Percentiles rank a stretch among this genome's conserved stretches.
These are phyloP conservation scores for Pseudomyrmex cubaensis DNA, from an alignment of 1,140 invertebrate genomes.

Conservation along the genomic window DNA sequence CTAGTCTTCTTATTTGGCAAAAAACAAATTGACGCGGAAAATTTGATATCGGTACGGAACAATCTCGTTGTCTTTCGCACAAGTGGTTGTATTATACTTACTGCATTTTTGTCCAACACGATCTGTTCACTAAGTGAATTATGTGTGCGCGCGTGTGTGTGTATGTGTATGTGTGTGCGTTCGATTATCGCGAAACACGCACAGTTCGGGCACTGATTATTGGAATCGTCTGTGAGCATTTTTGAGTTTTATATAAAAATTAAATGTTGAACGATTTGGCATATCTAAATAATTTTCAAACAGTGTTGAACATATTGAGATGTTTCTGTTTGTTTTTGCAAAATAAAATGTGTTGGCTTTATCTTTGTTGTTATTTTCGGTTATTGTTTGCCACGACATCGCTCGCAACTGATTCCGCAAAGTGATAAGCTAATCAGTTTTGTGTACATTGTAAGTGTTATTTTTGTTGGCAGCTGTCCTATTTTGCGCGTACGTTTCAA, in stretches of 20 bases:
- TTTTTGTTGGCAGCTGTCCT: slow-evolving; percentile 74
- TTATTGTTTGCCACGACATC: slow-evolving; percentile 21
- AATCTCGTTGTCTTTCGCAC: slow-evolving; percentile 44
- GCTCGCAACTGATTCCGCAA: slow-evolving; percentile 60
- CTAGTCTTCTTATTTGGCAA: slow-evolving; percentile 41
- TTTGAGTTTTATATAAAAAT: slow-evolving; percentile 27
- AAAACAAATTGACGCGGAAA: neutral
- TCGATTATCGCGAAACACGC: slow-evolving; percentile 16
- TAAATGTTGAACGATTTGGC: slow-evolving; percentile 33
- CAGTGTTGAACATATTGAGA: slow-evolving; percentile 33
- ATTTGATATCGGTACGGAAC: slow-evolving; percentile 45
- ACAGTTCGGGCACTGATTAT: slow-evolving; percentile 28
- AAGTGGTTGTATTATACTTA: slow-evolving; percentile 58
- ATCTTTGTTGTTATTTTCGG: slow-evolving; percentile 39
- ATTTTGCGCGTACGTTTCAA: slow-evolving; percentile 55
- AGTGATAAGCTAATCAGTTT: slow-evolving; percentile 70
- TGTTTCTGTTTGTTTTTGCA: slow-evolving; percentile 23
- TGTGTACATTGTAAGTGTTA: slow-evolving; percentile 70
- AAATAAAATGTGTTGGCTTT: slow-evolving; percentile 21
- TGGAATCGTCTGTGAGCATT: slow-evolving; percentile 54
- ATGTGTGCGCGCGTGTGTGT: neutral
- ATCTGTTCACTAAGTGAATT: slow-evolving; percentile 47
- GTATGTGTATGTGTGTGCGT: neutral
- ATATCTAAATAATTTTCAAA: slow-evolving; percentile 21
- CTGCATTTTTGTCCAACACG: slow-evolving; percentile 50